Evolutionary conservation across 2,113 vertebrate species (phyloP).

Genomic region (Apaloderma vittatum): DNA sequence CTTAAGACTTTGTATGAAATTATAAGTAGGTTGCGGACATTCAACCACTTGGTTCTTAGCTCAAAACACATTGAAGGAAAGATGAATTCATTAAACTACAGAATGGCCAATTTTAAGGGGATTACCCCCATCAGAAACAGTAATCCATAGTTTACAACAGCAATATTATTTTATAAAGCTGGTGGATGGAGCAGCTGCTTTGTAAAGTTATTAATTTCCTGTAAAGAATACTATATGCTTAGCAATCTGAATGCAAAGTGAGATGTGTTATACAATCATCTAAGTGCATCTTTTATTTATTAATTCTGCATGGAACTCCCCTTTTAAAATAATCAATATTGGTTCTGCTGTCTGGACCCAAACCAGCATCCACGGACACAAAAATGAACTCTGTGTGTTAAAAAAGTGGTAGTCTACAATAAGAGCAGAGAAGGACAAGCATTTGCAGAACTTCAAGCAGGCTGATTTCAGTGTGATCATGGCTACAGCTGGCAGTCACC

Average conservation of each 20-base stretch:
- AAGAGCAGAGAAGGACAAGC: not conserved
- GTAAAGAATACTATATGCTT: conserved; percentile 52
- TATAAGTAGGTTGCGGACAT: not conserved
- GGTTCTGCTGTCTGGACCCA: not conserved
- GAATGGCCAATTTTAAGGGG: conserved; percentile 70
- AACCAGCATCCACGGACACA: not conserved
- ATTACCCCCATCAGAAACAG: conserved; percentile 65
- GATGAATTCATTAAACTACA: not conserved
- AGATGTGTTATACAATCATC: conserved; percentile 20
- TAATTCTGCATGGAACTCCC: not conserved
- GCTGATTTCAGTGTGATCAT: not conserved
- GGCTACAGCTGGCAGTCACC: not conserved
- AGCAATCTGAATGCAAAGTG: conserved; percentile 25
- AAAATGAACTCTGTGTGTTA: not conserved
- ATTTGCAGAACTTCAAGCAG: not conserved
- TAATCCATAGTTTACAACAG: conserved; percentile 74
- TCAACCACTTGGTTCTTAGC: conserved; percentile 15
- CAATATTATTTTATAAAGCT: conserved; percentile 66
- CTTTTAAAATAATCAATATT: not conserved
- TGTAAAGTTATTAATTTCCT: conserved; percentile 79
- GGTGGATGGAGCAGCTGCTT: conserved; percentile 71
- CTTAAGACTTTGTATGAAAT: not conserved
- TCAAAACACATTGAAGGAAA: conserved; percentile 36
- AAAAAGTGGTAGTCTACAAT: not conserved
- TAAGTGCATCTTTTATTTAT: conserved; percentile 27